Evolutionary conservation across 2,797 vertebrate genomes (phyloP), one percentile per base, ranked within the genome.

Genomic region (Acanthurus leucopareius): DNA sequence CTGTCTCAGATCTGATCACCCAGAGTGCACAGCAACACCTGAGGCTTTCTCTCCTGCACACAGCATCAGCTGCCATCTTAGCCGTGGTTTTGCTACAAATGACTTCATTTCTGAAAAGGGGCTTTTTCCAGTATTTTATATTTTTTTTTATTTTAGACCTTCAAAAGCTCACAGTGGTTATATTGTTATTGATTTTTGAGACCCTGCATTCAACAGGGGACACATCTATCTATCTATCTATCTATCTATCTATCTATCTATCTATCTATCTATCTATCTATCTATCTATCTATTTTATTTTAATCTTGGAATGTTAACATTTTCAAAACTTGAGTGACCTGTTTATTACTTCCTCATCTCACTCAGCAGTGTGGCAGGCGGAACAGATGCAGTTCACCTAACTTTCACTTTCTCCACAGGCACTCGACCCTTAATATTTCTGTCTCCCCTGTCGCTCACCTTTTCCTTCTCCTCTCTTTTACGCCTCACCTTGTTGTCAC

Each of bases 1-100:
- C 73, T 22, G 38, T 51, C n/a, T 76, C 13, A 22, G 44, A 72
- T 72, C 32, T 20, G 49, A 75, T 82, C 60, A 85, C 17, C 16
- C 15, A 25, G 19, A 67, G 47, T 67, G n/a, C 48, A 69, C 10
- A 48, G 25, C 3, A 60, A 69, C 80, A 83, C 61, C 65, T 64
- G 69, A 40, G 61, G 65, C 66, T 40, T 70, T 66, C 40, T 84
- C 19, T 28, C 35, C 60, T 20, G 11, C 35, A 56, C 14, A 45
- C 22, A 1, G 13, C 51, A 53, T 19, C 19, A 71, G 22, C 59
- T 14, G 8, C 28, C 25, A 3, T 65, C 19, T 40, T 3, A 38
- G 14, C 19, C 11, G 0, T 69, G 44, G 17, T 22, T 4, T 61
- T 11, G 66, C 4, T 49, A 40, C 48, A 28, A 38, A 51, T 69